Evolutionary conservation across 2,113 vertebrate genomes (phyloP), one percentile per base, ranked within the genome.

Genomic region (Tenebrosternarchus preto): DNA sequence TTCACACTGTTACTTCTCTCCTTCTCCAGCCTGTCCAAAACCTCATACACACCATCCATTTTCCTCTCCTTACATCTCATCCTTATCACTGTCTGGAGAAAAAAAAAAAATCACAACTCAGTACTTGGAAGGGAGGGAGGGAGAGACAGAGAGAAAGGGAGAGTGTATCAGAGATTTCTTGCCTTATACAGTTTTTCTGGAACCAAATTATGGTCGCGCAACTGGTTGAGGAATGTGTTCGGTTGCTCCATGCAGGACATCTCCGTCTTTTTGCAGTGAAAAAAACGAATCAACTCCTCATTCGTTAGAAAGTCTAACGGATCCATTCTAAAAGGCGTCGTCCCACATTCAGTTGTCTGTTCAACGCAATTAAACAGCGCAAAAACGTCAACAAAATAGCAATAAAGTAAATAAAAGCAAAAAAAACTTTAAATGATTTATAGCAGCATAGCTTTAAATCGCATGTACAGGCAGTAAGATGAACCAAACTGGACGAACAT

Each of bases 171-270:
- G 25, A 68, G 25, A 79, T 29, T 0, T 2, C 78, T 84, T 70
- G 88, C 93, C 89, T 88, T 1, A 75, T 87, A 91, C 0, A 8
- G 25, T 0, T 91, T 74, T 4, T 91, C 90, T 0, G 84, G 76
- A 5, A 94, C 67, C 57, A 94, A 84, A 70, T 88, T 19, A 72
- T 92, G 11, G 20, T 93, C 93, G n/a, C 82, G 50, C 33, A 94
- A 88, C 82, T 91, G 88, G 7, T 20, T 77, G 22, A 94, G 83
- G 0, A 93, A 89, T 0, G 2, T 86, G 1, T 50, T 12, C 15
- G 93, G 93, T 1, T 88, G 66, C 0, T 92, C 82, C 39, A 92
- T 87, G 61, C 78, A 86, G 3, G 91, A 92, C 60, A 94, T 61
- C 5, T 89, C 89, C 0, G 90, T 92, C 78, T 91, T 93, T 0